Percentiles rank a stretch among this genome's conserved stretches.
phyloP scores from a whole-genome alignment of 1,140 invertebrate species.

The Papilio glaucus region DNA sequence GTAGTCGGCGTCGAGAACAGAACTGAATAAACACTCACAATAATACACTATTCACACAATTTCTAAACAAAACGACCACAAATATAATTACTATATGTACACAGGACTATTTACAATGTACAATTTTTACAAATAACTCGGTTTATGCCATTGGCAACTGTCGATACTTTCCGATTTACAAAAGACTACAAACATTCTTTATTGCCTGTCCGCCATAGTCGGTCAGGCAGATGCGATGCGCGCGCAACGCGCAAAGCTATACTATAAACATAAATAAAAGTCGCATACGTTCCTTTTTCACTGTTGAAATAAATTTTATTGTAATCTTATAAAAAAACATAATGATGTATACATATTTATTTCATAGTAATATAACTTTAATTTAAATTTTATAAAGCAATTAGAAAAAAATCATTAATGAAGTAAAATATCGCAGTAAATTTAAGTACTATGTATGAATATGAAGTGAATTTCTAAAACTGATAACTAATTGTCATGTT shows the following conservation, averaged over 20 bases:
- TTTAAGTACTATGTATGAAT: no score
- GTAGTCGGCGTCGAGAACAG: conserved; percentile 80
- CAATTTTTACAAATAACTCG: conserved; percentile 81
- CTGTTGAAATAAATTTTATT: conserved; percentile 12
- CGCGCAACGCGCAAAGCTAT: conserved; percentile 82
- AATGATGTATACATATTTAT: conserved; percentile 8
- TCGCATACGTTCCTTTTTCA: conserved; percentile 55
- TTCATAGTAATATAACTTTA: no score
- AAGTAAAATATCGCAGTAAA: no score
- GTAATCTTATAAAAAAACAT: conserved; percentile 27
- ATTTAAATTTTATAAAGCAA: no score
- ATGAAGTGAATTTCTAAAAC: no score
- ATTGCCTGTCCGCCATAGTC: conserved; percentile 83
- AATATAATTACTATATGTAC: conserved; percentile 84
- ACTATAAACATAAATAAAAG: conserved; percentile 79
- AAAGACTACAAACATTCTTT: conserved; percentile 82
- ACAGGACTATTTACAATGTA: conserved; percentile 84
- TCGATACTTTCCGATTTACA: conserved; percentile 83
- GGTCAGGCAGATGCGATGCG: conserved; percentile 80
- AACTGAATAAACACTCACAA: conserved; percentile 82
- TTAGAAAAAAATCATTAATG: no score
- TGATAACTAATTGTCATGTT: no score
- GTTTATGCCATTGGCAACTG: conserved; percentile 82
- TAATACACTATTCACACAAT: conserved; percentile 84
- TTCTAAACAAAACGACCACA: conserved; percentile 82